Evolutionary conservation across 2,888 invertebrate species (phyloP).

Genomic region (Drepana falcataria): DNA sequence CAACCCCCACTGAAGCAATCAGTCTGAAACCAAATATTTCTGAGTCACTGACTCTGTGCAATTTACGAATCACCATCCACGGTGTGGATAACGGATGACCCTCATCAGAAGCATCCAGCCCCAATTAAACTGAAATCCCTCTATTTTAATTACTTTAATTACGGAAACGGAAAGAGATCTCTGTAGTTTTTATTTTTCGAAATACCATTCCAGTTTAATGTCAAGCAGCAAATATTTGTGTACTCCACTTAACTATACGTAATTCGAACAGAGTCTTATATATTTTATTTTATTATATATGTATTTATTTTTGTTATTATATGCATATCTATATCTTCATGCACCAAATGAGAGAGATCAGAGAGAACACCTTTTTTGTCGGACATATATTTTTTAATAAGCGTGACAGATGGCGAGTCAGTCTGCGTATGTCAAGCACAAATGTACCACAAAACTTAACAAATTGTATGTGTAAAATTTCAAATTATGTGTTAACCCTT

Average conservation of each 20-base stretch:
- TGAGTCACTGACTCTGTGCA: neutral
- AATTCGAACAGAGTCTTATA: neutral
- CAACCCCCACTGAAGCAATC: neutral
- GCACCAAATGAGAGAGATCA: too few relatives aligned
- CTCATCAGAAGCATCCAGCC: conserved; percentile 55
- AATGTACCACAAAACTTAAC: too few relatives aligned
- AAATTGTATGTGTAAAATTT: too few relatives aligned
- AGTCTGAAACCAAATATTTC: neutral
- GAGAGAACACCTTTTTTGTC: too few relatives aligned
- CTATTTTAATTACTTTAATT: conserved; percentile 69
- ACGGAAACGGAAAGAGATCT: conserved; percentile 68
- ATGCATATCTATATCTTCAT: too few relatives aligned
- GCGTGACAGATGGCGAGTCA: too few relatives aligned
- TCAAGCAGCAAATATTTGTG: conserved; percentile 36
- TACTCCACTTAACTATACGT: conserved; percentile 18
- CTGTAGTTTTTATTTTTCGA: conserved; percentile 39
- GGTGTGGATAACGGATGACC: conserved; percentile 37
- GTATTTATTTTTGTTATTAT: too few relatives aligned
- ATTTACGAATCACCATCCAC: conserved; percentile 7
- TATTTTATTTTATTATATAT: too few relatives aligned
- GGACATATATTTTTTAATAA: too few relatives aligned
- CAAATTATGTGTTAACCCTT: too few relatives aligned
- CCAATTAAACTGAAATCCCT: conserved; percentile 69
- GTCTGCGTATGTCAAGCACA: too few relatives aligned
- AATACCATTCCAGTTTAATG: conserved; percentile 51